A percentile compares a stretch with the other conserved stretches of the same genome.
These are phyloP conservation scores for Hipposideros armiger DNA, from an alignment of 2,113 vertebrate species.

Conservation along the genomic window DNA sequence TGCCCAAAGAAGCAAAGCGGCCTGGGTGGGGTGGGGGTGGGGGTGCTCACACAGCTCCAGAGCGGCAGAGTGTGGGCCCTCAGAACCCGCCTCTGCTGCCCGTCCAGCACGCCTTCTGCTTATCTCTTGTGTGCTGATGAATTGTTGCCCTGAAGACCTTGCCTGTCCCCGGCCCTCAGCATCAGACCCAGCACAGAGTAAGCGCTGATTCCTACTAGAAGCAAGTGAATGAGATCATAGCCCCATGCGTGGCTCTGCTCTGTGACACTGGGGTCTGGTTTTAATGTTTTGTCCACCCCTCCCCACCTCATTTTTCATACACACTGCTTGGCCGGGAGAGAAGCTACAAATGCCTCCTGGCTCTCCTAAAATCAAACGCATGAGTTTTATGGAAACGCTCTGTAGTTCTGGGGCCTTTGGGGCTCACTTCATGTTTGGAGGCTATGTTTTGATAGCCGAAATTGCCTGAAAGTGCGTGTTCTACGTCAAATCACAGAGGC, in stretches of 20 bases:
- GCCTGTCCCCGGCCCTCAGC: not conserved
- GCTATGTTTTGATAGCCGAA: not conserved
- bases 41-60: not conserved
- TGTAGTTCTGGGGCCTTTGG: not conserved
- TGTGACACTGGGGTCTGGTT: not conserved
- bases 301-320: not conserved
- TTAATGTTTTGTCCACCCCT: not conserved
- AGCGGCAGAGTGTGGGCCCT: not conserved
- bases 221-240: not conserved
- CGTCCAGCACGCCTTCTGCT: accelerated
- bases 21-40: not conserved
- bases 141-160: not conserved
- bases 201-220: not conserved
- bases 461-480: not conserved
- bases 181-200: not conserved
- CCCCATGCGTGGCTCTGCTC: not conserved
- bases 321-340: not conserved
- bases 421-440: not conserved
- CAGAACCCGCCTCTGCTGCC: not conserved
- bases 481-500: not conserved
- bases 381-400: not conserved
- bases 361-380: not conserved
- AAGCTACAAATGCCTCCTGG: not conserved
- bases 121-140: not conserved
- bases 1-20: not conserved